Evolutionary conservation across 2,888 invertebrate species (phyloP), one percentile per base, ranked within the genome.

Genomic region (Automeris io): DNA sequence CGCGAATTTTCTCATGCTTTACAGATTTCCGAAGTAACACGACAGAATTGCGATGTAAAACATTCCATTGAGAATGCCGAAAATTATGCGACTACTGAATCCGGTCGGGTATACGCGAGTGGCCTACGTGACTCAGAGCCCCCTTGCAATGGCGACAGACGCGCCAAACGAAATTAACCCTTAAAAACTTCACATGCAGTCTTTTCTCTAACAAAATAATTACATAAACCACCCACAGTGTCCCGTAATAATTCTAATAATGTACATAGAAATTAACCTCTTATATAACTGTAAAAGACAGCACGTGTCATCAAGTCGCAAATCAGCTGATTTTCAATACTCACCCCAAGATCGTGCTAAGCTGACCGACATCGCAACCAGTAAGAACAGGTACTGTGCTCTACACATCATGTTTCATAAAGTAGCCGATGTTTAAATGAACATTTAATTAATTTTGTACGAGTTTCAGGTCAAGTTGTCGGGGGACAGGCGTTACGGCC

Each of bases 41-140:
- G 48, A 35, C 54, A 5, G 50, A 64, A 41, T 65, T 35, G 33
- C 36, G 49, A 51, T 33, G 48, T 40, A 31, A 29, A 22, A 4
- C 34, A 5, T 35, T 34, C 37, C 39, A 39, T 35, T 25, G 40
- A 33, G 29, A 41, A 42, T 42, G 40, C 37, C 33, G 21, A 37
- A 45, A 39, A 23, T 39, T 24, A 37, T 33, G 46, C 18, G 46
- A 29, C 68, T 43, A 53, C 57, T 52, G 34, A 58, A 80, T 53
- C 58, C 57, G 52, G 72, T 32, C 65, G 80, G 68, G 49, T 74
- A 54, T 42, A 35, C 51, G 43, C 51, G 43, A 50, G 73, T 83
- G 81, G 87, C 86, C 79, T 88, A 87, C 87, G 88, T 87, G 88
- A 87, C 87, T 79, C 52, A 57, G 63, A 65, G 72, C 57, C 66